Evolutionary conservation across 2,797 vertebrate genomes (phyloP), one percentile per base, ranked within the genome.

Genomic region (Synanceia verrucosa): DNA sequence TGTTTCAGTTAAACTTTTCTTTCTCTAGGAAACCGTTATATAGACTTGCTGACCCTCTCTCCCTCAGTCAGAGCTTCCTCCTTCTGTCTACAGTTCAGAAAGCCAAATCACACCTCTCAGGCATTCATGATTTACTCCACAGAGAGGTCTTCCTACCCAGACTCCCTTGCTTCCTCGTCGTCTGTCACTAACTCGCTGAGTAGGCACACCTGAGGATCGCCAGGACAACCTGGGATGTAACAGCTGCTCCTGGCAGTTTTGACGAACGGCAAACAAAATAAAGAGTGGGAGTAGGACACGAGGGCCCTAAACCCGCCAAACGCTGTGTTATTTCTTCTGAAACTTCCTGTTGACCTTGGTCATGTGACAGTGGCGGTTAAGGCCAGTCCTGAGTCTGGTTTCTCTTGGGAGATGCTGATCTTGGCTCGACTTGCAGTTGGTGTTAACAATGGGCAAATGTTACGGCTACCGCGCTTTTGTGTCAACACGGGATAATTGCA

Each of bases 1-100:
- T 70, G 77, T 89, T 93, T 90, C 89, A 91, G 88, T 91, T 91
- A 76, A 86, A 91, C 81, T 79, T 79, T 55, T 81, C 78, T 88
- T 73, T 77, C 73, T 76, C 63, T 89, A 58, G 13, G 73, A 87
- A 90, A 89, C 87, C 69, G 80, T 91, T 89, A 86, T 79, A 86
- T 80, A 88, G 88, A 91, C 85, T 82, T 83, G 78, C 81, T 91
- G 84, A 91, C 84, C 88, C 84, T 73, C 53, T 66, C 63, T 70
- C 70, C 50, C 77, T 76, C 79, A 78, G 74, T 79, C 57, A 82
- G 79, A 70, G 70, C 83, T 90, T 89, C 86, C 90, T 91, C 85
- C 70, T 70, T 82, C 76, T 69, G 68, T 78, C 83, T 82, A 19
- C 79, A 82, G 78, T 74, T 64, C 82, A 83, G 79, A 87, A 81